A percentile compares a stretch with the other conserved stretches of the same genome.
These are phyloP conservation scores for Galemys pyrenaicus DNA, from an alignment of 2,113 vertebrate genomes.

Conservation along the genomic window DNA sequence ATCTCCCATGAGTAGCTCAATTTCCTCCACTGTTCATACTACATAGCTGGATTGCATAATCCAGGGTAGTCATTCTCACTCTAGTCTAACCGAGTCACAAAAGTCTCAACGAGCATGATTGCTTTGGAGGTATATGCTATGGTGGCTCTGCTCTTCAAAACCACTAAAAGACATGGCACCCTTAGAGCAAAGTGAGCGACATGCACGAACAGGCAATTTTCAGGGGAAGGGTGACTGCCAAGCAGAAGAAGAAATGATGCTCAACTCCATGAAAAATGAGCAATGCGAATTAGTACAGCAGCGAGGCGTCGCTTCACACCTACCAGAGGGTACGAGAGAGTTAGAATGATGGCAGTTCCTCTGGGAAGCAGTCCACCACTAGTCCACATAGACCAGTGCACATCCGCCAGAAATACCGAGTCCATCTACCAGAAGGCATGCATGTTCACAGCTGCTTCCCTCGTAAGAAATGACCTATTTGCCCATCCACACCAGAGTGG, in stretches of 20 bases:
- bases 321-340: background rate
- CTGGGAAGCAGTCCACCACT: background rate
- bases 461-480: background rate
- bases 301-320: background rate
- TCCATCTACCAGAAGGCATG: background rate
- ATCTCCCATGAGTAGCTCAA: background rate
- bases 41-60: background rate
- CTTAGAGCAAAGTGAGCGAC: background rate
- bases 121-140: background rate
- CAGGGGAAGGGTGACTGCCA: background rate
- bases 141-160: background rate
- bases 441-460: background rate
- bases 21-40: background rate
- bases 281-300: background rate
- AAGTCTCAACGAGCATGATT: background rate
- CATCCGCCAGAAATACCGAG: background rate
- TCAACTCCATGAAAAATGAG: background rate
- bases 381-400: background rate
- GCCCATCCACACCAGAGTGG: background rate
- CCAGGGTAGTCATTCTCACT: background rate
- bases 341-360: too few species aligned
- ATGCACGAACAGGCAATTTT: background rate
- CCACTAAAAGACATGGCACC: background rate
- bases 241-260: background rate
- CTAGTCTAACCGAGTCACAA: background rate